Base-by-base conservation (phyloP, 2,113 vertebrate genomes). In the Gorsachius goisagi region DNA sequence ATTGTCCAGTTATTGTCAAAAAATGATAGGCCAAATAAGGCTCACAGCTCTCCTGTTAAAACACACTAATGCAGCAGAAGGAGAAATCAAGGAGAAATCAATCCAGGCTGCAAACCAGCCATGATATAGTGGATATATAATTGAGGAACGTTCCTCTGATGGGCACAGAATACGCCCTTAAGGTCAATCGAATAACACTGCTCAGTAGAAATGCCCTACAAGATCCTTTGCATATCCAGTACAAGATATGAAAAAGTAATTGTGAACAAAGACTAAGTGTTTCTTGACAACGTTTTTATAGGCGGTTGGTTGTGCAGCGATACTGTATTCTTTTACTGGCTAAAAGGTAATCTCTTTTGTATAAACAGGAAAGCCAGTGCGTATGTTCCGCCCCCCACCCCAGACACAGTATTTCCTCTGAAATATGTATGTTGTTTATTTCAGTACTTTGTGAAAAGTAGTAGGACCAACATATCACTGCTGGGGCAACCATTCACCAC, bases 61-160 rank as follows among this genome's bases (percentile, higher is more conserved):
- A 92, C 52, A 75, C 24, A 74, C 16, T 55, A 41, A 50, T 33
- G 37, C 21, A 78, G 60, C 58, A 89, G 41, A 81, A 92, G 95
- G 74, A 89, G 87, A 96, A 86, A 77, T 55, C 60, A 92, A 91
- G 75, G 72, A 80, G 37, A 88, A 94, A 95, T 89, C 90, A 92
- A 90, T 78, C 27, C 52, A 72, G 80, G 52, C 83, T 88, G 79
- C 66, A 95, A 89, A 89, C 8, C 86, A 85, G 24, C 39, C 71
- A 22, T 41, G 33, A 78, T 63, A 64, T 35, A 88, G 89, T 28
- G 53, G 53, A 77, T 87, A 35, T 15, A 28, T 64, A 78, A 90
- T 4, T 78, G 68, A 86, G 52, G 35, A 72, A 81, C 15, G 24
- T 27, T 78, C 32, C 45, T 47, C 60, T 69, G 62, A 52, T 5